These are phyloP conservation scores for Drepana falcataria DNA, from an alignment of 2,888 invertebrate genomes.

Conservation along the genomic window DNA sequence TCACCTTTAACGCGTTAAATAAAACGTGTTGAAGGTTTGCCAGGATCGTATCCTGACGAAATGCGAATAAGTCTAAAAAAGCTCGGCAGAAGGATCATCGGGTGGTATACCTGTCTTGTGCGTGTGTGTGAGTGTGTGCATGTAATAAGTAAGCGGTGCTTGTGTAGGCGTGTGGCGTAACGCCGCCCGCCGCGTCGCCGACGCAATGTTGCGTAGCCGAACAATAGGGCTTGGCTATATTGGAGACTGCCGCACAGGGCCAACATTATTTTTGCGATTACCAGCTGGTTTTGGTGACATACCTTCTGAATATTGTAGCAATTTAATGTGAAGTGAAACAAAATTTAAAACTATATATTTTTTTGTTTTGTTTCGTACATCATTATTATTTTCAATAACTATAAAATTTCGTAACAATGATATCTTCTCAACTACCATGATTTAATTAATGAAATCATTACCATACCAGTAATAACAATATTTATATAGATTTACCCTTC, in stretches of 20 bases:
- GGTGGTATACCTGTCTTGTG: constrained; percentile 50
- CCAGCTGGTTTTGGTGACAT: no score
- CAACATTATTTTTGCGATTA: background rate
- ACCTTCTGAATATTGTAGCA: no score
- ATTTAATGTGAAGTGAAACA: no score
- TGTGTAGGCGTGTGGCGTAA: constrained; percentile 68
- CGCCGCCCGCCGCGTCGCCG: constrained; percentile 36
- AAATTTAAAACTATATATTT: no score
- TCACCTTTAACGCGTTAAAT: constrained; percentile 22
- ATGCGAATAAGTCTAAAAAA: constrained; percentile 31
- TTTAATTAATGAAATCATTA: no score
- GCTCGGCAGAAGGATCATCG: constrained; percentile 30
- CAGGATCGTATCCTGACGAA: constrained; percentile 13
- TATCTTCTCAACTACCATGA: no score
- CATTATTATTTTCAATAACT: no score
- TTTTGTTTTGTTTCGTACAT: no score
- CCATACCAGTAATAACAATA: no score
- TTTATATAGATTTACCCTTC: no score
- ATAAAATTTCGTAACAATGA: no score
- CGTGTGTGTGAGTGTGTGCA: constrained; percentile 27
- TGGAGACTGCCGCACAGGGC: constrained; percentile 15
- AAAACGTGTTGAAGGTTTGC: constrained; percentile 8
- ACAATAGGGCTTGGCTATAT: constrained; percentile 39
- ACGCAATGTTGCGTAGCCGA: constrained; percentile 58
- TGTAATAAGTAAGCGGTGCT: constrained; percentile 24